Evolutionary conservation across 92 coral and sea anemone genomes (phyloP), one percentile per base, ranked within the genome.

Genomic region (Umimayanthus kanabou): DNA sequence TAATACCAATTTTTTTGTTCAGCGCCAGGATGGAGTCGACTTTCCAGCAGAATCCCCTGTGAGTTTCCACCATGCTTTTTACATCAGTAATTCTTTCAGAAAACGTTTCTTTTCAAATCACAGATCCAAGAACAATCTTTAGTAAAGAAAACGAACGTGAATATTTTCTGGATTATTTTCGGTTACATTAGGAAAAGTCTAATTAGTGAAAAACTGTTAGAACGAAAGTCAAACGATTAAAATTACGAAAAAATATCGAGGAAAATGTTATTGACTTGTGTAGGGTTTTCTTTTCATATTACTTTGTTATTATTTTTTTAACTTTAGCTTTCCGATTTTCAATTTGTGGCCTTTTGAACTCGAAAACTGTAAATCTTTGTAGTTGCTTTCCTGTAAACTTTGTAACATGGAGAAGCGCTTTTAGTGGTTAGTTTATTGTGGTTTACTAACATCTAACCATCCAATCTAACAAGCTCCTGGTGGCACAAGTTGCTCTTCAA

Each of bases 381-480:
- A 5, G 49, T 45, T 45, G 49, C 8, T 6, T 23, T 67, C 23
- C 30, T 23, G 73, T 23, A 26, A 67, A 67, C 73, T 9, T 23
- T 67, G 73, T 53, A 11, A 14, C 1, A 53, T 53, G 11, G 58
- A 11, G 4, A 13, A 53, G 58, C 4, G 20, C 4, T 53, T 53
- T 53, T 18, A 53, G 58, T 18, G 58, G 20, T 53, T 53, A 53
- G 58, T 53, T 53, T 53, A 14, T 13, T 53, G 0, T 53, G 2
- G 58, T 53, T 53, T 53, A 15, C 58, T 53, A 53, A 53, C 58
- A 14, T 53, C 18, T 14, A 53, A 53, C 58, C 58, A 53, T 53
- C n/a, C 11, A 25, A 78, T 79, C 42, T 65, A n/a, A 39, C 25
- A 79, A 79, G 82, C 82, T 33, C 82, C 82, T 28, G 69, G 82